A percentile compares a stretch with the other conserved stretches of the same genome.
phyloP scores from a whole-genome alignment of 2,113 vertebrate genomes.

The Promerops cafer region DNA sequence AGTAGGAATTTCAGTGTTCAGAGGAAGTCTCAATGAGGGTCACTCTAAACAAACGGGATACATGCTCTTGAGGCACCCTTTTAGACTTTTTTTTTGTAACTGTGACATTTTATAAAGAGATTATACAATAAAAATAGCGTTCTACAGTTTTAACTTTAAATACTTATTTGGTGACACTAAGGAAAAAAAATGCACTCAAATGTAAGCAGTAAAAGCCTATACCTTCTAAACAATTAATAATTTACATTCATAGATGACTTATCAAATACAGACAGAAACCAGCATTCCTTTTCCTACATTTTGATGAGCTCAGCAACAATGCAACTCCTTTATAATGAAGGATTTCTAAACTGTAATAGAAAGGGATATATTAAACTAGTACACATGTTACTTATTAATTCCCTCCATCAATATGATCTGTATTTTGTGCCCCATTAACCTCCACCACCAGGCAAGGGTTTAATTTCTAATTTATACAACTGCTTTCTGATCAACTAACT shows the following conservation, averaged over 20 bases:
- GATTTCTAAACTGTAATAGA: neutral
- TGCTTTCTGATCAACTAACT: neutral
- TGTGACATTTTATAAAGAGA: neutral
- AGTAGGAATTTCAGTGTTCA: neutral
- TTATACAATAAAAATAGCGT: neutral
- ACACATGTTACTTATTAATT: neutral
- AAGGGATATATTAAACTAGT: neutral
- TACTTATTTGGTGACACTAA: neutral
- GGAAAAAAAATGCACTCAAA: neutral
- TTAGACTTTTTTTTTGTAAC: neutral
- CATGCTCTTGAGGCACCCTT: fast-evolving
- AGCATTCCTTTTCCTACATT: neutral
- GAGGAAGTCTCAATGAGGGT: neutral
- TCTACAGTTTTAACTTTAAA: neutral
- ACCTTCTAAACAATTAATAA: neutral
- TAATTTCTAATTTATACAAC: neutral
- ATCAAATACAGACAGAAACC: neutral
- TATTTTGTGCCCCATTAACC: neutral
- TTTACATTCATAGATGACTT: neutral
- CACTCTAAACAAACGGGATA: neutral
- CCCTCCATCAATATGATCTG: neutral
- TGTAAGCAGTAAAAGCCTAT: neutral
- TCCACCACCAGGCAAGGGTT: neutral
- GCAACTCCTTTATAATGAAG: neutral
- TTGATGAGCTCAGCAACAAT: neutral